phyloP scores from a whole-genome alignment of 2,113 vertebrate genomes.

The Chamaetylas fuelleborni region DNA sequence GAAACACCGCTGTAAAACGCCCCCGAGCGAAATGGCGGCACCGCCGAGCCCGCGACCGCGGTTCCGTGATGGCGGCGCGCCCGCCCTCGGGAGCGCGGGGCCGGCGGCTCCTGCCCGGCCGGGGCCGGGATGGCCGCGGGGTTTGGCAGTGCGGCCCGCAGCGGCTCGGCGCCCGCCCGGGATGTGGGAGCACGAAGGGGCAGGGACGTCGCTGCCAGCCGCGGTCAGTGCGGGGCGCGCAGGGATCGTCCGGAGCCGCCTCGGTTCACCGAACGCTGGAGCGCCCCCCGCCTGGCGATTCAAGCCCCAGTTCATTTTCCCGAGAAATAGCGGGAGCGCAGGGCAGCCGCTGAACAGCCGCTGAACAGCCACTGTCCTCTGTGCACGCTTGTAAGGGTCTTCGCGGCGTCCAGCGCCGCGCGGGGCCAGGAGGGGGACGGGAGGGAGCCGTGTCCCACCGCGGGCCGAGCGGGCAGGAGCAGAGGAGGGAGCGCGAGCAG shows the following conservation, averaged over 20 bases:
- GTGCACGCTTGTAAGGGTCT: not conserved
- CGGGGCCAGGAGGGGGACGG: not conserved
- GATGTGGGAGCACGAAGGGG: not conserved
- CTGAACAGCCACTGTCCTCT: not conserved
- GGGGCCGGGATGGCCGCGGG: not conserved
- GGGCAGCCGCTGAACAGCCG: rapidly evolving
- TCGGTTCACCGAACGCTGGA: not conserved
- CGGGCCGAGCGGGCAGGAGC: not conserved
- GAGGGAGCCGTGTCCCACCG: not conserved
- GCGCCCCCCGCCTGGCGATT: not conserved
- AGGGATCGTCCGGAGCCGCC: not conserved
- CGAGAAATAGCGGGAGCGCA: not conserved
- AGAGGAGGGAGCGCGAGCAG: not conserved
- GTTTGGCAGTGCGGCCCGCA: not conserved
- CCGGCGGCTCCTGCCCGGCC: not conserved
- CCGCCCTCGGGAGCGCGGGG: not conserved
- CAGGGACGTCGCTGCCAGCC: not conserved
- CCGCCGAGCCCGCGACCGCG: not conserved
- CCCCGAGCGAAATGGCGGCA: not conserved
- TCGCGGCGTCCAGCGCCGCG: not conserved
- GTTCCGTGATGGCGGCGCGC: not conserved
- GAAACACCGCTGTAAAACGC: rapidly evolving
- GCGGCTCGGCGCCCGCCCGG: not conserved
- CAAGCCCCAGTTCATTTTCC: not conserved
- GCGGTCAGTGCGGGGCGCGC: not conserved